Evolutionary conservation across 2,797 vertebrate species (phyloP), one percentile per base, ranked within the genome.

Genomic region (Myripristis murdjan): DNA sequence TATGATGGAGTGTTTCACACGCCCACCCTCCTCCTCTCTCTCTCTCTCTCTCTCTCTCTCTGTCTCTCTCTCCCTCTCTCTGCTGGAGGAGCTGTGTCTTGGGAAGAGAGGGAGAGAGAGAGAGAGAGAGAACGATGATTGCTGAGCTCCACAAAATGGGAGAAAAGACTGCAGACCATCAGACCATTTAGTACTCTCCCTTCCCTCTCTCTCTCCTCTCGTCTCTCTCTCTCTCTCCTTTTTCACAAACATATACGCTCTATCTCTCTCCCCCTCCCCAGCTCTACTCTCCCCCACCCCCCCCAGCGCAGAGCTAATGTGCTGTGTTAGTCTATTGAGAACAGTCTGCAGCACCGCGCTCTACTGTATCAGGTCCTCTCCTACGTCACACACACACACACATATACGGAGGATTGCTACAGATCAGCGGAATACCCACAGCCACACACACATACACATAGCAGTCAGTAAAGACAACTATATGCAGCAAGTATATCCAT

Each of bases 71-170:
- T n/a, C n/a, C n/a, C n/a, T n/a, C n/a, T n/a, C n/a, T n/a, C 26
- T n/a, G n/a, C n/a, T n/a, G n/a, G n/a, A n/a, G n/a, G n/a, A n/a
- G n/a, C n/a, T n/a, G n/a, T n/a, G n/a, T n/a, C n/a, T n/a, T n/a
- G n/a, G n/a, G n/a, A n/a, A n/a, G 76, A 69, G 63, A 60, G 81
- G 48, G 62, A 41, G 69, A 64, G 68, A 51, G 68, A 46, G 63
- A 47, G 56, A 49, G 65, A 71, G 76, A 69, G 76, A 71, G 87
- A 90, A 89, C 57, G 20, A 86, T 89, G 88, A 94, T 93, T 94
- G 94, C 94, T 95, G 94, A 95, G 94, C 91, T 93, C 79, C 77
- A 94, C 94, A 95, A 90, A 94, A 94, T 79, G 84, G 73, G 79
- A 84, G 88, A 90, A 93, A 94, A 92, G 90, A 94, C 94, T 94